These are phyloP conservation scores for Cyphomyrus plagiostoma DNA, from an alignment of 2,113 vertebrate genomes.

Conservation along the genomic window DNA sequence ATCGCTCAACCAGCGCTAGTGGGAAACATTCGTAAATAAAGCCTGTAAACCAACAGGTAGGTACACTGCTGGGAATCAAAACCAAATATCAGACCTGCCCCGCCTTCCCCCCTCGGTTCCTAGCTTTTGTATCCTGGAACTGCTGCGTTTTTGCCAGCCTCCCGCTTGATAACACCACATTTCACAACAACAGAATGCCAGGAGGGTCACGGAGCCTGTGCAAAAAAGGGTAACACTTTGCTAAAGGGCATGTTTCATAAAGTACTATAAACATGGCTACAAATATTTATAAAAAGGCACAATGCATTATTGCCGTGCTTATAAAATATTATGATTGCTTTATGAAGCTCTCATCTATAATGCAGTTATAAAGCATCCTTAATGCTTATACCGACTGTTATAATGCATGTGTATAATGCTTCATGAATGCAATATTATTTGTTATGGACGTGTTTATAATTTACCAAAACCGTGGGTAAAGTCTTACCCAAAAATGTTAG, in stretches of 20 bases:
- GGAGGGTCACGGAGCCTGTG: neutral
- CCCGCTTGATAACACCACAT: neutral
- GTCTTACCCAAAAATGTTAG: neutral
- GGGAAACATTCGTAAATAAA: neutral
- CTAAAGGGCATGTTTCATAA: no score
- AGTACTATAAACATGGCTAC: no score
- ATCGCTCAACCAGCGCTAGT: neutral
- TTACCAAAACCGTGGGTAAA: no score
- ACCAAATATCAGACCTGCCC: neutral
- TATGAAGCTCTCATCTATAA: no score
- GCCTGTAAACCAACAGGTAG: neutral
- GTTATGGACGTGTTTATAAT: no score
- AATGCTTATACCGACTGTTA: no score
- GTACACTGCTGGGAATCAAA: neutral
- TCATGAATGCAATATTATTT: no score
- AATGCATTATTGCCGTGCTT: no score
- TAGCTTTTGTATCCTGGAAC: neutral
- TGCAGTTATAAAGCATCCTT: no score
- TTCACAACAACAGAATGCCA: neutral
- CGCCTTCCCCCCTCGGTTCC: neutral
- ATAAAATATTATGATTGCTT: no score
- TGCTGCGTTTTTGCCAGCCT: neutral
- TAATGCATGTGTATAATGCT: no score
- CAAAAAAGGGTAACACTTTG: neutral
- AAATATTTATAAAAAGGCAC: no score